Evolutionary conservation across 2,797 vertebrate genomes (phyloP), one percentile per base, ranked within the genome.

Genomic region (Coreius guichenoti): DNA sequence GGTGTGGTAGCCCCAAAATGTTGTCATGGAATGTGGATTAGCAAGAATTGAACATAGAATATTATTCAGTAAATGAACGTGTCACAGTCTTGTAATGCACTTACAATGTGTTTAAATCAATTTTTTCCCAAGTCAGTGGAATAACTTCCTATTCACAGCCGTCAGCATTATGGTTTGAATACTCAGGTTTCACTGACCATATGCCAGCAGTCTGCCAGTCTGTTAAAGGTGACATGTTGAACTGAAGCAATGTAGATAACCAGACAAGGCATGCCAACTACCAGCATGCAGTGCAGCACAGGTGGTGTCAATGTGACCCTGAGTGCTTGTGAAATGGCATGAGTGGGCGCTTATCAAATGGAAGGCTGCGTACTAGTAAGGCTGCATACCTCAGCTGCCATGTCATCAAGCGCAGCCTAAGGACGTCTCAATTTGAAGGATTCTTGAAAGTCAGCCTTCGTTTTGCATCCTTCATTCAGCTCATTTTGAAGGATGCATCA

Each of bases 211-310:
- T 16, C 9, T 2, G n/a, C 9, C 19, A 0, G 1, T 14, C 63
- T 68, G 80, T 58, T 58, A 61, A 63, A 21, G 47, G 8, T 29
- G 74, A 77, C 82, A 58, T 84, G 78, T 83, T 76, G 19, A 82
- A 72, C 47, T 7, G 14, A 67, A 83, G 29, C 8, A 29, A 39
- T 83, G 16, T 14, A 67, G 29, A 76, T 83, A 23, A 76, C 16
- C 23, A 39, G 61, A 68, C 8, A 12, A 69, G 2, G 47, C 47
- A 56, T 69, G 36, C 75, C 33, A 84, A 45, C 61, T 29, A 33
- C 81, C 70, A 75, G 70, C 31, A 76, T 76, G 61, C 72, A 67
- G 3, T 75, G 72, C 82, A 76, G 81, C 56, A 76, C 73, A 69
- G 31, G 19, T 54, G 72, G 21, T 47, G 65, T 47, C 19, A 79